Evolutionary conservation across 1,140 invertebrate species (phyloP), one percentile per base, ranked within the genome.

Genomic region (Neodiprion lecontei): DNA sequence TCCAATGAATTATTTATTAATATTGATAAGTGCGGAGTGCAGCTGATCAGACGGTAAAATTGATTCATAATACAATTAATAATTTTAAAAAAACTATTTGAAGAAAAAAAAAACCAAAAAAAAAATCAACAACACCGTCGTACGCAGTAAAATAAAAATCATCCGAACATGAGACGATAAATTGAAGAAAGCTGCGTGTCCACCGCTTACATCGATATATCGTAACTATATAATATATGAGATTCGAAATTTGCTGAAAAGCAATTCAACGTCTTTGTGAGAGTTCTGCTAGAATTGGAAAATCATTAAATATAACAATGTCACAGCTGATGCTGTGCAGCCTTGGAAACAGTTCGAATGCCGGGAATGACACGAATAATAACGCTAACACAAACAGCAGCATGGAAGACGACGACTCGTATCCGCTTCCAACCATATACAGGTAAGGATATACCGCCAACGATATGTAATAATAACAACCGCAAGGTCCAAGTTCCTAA

Each of bases 391-490:
- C 92, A 85, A 92, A 91, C 83, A 94, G 93, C 90, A 89, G 87
- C 75, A 86, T 88, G 82, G 87, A 88, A 78, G 87, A 88, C 75
- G 93, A 95, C 83, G 93, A 94, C 88, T 94, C 93, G 84, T 94
- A 93, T 88, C 90, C 92, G 86, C 92, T 94, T 87, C 92, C 92
- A 73, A 94, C 94, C 76, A 95, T 95, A 89, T 95, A 95, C 91
- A 93, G 94, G 94, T 95, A 91, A 90, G 87, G 75, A 70, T 76
- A 9, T 40, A 40, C 28, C 28, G 28, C 5, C 28, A 68, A n/a
- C 23, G 5, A 40, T 40, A 5, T 40, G 28, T 12, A 14, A 12
- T 5, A 65, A 9, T 17, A n/a, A 53, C 40, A 83, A 82, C 84
- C 81, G 79, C 82, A 81, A 81, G 84, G 75, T 79, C 77, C 73